These are phyloP conservation scores for Augochlorella aurata DNA, from an alignment of 2,888 invertebrate genomes.

Conservation along the genomic window DNA sequence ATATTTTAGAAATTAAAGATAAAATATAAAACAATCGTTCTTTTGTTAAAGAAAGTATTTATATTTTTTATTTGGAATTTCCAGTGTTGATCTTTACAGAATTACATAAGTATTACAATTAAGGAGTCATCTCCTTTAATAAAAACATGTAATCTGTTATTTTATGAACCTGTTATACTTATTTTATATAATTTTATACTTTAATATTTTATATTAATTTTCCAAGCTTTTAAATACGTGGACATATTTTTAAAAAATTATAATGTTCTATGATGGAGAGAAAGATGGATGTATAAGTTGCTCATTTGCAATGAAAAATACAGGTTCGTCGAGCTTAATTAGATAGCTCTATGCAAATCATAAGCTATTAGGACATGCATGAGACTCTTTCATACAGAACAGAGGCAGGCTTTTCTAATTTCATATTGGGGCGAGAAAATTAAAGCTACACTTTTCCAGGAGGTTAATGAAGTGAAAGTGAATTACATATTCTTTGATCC, in stretches of 20 bases:
- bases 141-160: background rate
- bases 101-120: too few relatives aligned
- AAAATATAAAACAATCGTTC: too few relatives aligned
- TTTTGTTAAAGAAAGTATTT: too few relatives aligned
- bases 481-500: slow-evolving; percentile 62
- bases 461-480: slow-evolving; percentile 44
- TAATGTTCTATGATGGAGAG: background rate
- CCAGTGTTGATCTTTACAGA: too few relatives aligned
- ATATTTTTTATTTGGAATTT: too few relatives aligned
- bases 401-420: slow-evolving; percentile 36
- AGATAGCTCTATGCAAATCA: slow-evolving; percentile 43
- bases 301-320: background rate
- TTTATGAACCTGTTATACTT: background rate
- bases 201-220: background rate
- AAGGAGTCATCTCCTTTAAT: too few relatives aligned
- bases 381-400: slow-evolving; percentile 18
- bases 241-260: background rate
- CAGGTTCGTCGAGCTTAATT: background rate
- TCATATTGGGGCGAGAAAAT: slow-evolving; percentile 37
- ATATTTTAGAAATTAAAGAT: too few relatives aligned
- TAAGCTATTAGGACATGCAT: slow-evolving; percentile 46
- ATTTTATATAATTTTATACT: background rate
- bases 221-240: background rate
- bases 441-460: slow-evolving; percentile 41
- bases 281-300: background rate